phyloP scores from a whole-genome alignment of 1,140 invertebrate species.

The Macrotrachela quadricornifera region DNA sequence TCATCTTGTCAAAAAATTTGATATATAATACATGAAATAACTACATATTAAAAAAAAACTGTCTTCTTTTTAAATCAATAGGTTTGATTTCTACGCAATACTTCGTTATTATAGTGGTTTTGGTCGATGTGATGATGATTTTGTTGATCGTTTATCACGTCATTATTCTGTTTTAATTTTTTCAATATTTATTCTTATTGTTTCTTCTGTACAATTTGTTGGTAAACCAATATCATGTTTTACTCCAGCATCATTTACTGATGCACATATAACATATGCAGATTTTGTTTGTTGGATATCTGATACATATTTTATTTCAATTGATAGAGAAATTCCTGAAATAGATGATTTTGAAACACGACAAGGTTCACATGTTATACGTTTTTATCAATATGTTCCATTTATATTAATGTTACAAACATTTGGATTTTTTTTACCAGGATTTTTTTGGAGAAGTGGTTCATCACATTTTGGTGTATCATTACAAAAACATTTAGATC shows the following conservation, averaged over 20 bases:
- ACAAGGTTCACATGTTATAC: neutral
- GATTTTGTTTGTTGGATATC: slow-evolving; percentile 31
- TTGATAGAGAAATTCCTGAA: slow-evolving; percentile 19
- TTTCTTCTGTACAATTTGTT: slow-evolving; percentile 71
- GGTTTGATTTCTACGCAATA: no score
- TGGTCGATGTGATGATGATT: slow-evolving; percentile 12
- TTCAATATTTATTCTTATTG: slow-evolving; percentile 54
- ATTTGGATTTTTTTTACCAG: slow-evolving; percentile 5
- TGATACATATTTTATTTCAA: slow-evolving; percentile 33
- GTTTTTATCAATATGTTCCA: slow-evolving; percentile 10
- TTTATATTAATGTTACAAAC: slow-evolving; percentile 7
- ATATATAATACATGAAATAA: no score
- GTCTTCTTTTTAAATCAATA: no score
- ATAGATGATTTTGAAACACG: neutral
- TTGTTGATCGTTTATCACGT: slow-evolving; percentile 13
- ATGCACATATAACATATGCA: slow-evolving; percentile 17
- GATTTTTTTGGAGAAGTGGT: slow-evolving; percentile 3
- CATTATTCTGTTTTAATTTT: slow-evolving; percentile 46
- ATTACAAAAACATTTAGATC: no score
- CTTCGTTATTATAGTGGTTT: no score
- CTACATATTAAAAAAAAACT: no score
- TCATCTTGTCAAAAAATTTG: no score
- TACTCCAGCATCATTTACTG: slow-evolving; percentile 14
- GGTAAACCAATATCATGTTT: slow-evolving; percentile 68
- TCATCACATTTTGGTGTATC: neutral